Conservation (phyloP, 2,797 vertebrate species). For the Pseudomugil gertrudae region DNA sequence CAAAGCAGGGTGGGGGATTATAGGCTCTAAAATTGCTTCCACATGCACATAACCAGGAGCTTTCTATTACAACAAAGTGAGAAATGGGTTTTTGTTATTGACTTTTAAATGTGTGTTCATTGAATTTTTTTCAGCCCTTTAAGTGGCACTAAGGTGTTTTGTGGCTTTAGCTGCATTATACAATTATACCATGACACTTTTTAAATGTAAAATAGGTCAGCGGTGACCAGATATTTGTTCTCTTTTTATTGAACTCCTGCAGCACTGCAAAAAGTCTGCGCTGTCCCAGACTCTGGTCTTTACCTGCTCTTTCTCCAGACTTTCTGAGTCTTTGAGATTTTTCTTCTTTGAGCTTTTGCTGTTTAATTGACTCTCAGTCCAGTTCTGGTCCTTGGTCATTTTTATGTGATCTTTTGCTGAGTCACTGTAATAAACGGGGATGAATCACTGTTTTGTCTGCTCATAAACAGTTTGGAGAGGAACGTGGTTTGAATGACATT, state of each 20-base stretch:
- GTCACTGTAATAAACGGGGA: too few species aligned
- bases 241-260: background rate
- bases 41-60: constrained; percentile 69
- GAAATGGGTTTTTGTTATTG: constrained; percentile 12
- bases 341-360: background rate
- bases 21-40: constrained; percentile 77
- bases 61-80: constrained; percentile 40
- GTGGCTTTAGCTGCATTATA: background rate
- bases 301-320: background rate
- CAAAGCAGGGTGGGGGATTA: constrained; percentile 44
- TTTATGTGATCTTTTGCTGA: too few species aligned
- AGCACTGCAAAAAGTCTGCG: background rate
- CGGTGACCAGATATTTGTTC: background rate
- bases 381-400: too few species aligned
- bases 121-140: background rate
- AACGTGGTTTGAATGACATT: background rate
- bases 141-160: background rate
- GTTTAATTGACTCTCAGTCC: background rate
- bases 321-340: background rate
- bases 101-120: background rate
- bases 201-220: background rate
- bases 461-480: background rate
- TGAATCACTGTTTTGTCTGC: background rate
- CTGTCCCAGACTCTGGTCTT: background rate
- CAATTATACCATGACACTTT: background rate